A percentile compares a stretch with the other conserved stretches of the same genome.
Evolutionary conservation across 2,113 vertebrate genomes (phyloP).

Genomic region (Pogonocichla stellata): DNA sequence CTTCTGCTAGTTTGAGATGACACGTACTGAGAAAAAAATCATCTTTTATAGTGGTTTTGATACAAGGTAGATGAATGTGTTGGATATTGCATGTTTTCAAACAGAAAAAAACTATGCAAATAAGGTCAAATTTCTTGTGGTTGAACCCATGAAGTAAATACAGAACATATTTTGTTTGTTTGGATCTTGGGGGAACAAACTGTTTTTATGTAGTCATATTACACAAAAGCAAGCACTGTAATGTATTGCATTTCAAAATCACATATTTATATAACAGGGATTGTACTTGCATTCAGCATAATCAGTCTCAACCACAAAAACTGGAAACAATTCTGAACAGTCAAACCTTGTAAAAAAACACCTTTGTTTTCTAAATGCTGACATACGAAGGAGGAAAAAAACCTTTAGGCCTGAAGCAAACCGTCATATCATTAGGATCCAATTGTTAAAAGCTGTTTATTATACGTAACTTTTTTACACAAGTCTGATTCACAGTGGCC

Average conservation of each 20-base stretch:
- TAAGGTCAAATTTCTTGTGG: constrained; percentile 25
- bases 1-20: neutral
- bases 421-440: neutral
- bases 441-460: neutral
- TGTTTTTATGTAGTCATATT: neutral
- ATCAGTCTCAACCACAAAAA: neutral
- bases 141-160: neutral
- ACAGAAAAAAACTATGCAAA: neutral
- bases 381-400: neutral
- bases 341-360: neutral
- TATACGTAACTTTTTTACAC: neutral
- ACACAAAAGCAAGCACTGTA: neutral
- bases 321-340: neutral
- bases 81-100: neutral
- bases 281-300: neutral
- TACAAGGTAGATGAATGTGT: neutral
- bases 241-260: neutral
- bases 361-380: neutral
- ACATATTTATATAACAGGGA: neutral
- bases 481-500: neutral
- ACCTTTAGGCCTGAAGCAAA: neutral
- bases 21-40: neutral
- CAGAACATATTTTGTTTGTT: constrained; percentile 41
- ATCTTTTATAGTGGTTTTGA: neutral
- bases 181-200: constrained; percentile 15